phyloP scores from a whole-genome alignment of 2,113 vertebrate genomes.

The Gymnarchus niloticus region DNA sequence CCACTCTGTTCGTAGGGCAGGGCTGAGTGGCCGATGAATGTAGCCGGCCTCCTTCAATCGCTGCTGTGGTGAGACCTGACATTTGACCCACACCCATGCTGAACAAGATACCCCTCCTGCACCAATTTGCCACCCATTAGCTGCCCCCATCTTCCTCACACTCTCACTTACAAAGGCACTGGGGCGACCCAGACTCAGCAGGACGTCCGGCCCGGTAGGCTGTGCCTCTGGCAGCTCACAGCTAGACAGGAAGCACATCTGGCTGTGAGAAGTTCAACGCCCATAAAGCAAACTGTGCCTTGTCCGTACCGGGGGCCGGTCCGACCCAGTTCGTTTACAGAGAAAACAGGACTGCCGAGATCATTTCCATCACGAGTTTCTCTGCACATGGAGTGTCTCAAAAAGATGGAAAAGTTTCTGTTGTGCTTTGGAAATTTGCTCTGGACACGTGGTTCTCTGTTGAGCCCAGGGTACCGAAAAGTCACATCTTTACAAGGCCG shows the following conservation, averaged over 20 bases:
- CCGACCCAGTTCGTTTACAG: constrained; percentile 51
- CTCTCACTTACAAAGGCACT: too few relatives aligned
- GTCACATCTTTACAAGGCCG: neutral
- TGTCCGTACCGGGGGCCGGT: constrained; percentile 39
- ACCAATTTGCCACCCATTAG: neutral
- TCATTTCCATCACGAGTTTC: constrained; percentile 46
- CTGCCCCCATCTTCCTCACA: neutral
- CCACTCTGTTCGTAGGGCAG: neutral
- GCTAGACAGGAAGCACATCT: constrained; percentile 17
- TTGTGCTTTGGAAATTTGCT: constrained; percentile 41
- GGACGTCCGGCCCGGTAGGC: neutral
- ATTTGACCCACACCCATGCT: neutral
- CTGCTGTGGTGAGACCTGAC: neutral
- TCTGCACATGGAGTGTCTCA: constrained; percentile 46
- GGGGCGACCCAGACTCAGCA: neutral
- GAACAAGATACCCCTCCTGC: too few relatives aligned
- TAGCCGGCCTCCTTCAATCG: neutral
- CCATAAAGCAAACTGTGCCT: constrained; percentile 21
- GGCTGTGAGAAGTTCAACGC: neutral
- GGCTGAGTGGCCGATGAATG: neutral
- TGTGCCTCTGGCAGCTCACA: neutral
- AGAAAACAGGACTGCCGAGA: constrained; percentile 57
- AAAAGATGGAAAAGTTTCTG: constrained; percentile 50
- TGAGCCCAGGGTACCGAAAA: too few relatives aligned
- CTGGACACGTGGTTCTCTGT: neutral